Evolutionary conservation across 92 coral and sea anemone species (phyloP), one percentile per base, ranked within the genome.

Genomic region (Pocillopora meandrina): DNA sequence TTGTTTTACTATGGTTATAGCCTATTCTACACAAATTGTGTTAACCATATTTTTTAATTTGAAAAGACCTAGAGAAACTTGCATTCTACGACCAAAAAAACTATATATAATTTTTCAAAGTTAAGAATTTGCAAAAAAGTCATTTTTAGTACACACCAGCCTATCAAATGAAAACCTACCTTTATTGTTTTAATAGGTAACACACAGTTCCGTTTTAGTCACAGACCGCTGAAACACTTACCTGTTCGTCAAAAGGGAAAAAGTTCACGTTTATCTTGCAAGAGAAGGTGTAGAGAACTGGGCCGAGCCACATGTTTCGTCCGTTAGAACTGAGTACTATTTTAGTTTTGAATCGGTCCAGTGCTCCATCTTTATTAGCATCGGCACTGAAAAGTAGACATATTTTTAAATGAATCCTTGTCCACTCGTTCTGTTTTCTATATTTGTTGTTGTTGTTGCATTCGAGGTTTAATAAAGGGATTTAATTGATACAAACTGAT

Each of bases 221-320:
- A 42, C 52, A 42, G 52, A 42, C 52, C 8, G 52, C 52, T 42
- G 3, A 7, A 10, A 56, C 16, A 47, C 84, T 34, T 66, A 95
- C 98, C 98, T 95, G 98, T 66, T 90, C 94, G 71, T 95, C 98
- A 77, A 95, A 95, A 21, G 98, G 98, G 70, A 95, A 95, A 65
- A 88, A 84, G 33, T 88, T 86, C 65, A 95, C 98, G 76, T 93
- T 88, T 18, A 95, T 95, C 89, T 95, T 95, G 89, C 98, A 95
- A 6, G 98, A 91, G 61, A 94, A 93, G 0, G 97, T 91, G 36
- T 87, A 71, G 85, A 95, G 95, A 36, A 86, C 87, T 21, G 98
- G 98, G 62, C 94, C 98, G 21, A 95, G 78, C 98, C 98, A 95
- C 69, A 82, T 86, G 69, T 84, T 90, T 74, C 72, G 56, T 18